Evolutionary conservation across 2,888 invertebrate species (phyloP).

Genomic region (Ormyrus thymus): DNA sequence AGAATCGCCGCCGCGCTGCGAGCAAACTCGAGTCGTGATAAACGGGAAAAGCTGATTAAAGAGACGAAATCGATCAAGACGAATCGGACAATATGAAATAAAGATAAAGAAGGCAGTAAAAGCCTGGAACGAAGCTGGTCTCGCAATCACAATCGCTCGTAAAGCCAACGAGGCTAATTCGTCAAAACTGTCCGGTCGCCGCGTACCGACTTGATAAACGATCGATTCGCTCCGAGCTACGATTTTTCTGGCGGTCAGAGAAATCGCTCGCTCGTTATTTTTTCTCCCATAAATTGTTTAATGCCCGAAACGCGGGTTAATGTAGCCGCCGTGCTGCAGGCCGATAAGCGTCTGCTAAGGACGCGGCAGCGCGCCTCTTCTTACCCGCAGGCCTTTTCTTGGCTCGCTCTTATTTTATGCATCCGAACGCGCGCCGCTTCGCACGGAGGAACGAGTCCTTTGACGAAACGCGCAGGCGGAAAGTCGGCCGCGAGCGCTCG

Average conservation of each 20-base stretch:
- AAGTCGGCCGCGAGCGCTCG: slow-evolving; percentile 34
- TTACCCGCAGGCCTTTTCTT: slow-evolving; percentile 4
- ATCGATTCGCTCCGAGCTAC: slow-evolving; percentile 41
- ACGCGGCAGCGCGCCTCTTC: slow-evolving; percentile 7
- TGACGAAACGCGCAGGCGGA: slow-evolving; percentile 41
- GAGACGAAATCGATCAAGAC: slow-evolving; percentile 56
- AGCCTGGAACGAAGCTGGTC: slow-evolving; percentile 54
- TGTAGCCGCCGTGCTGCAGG: too few species aligned
- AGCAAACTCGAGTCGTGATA: slow-evolving; percentile 5
- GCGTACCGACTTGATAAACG: slow-evolving; percentile 62
- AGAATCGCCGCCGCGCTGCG: too few species aligned
- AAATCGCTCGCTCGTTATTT: slow-evolving; percentile 45
- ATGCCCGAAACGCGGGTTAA: slow-evolving; percentile 9
- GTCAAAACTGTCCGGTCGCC: slow-evolving; percentile 67
- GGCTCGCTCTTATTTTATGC: slow-evolving; percentile 40
- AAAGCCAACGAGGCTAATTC: slow-evolving; percentile 67
- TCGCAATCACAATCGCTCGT: slow-evolving; percentile 63
- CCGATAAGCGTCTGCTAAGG: too few species aligned
- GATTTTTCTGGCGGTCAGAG: slow-evolving; percentile 39
- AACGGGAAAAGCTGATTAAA: slow-evolving; percentile 46
- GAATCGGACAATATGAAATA: slow-evolving; percentile 52
- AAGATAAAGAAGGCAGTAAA: slow-evolving; percentile 60
- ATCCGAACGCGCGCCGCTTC: slow-evolving; percentile 19
- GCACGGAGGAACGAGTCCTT: slow-evolving; percentile 45
- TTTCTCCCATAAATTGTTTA: slow-evolving; percentile 47